A percentile compares a stretch with the other conserved stretches of the same genome.
Evolutionary conservation across 2,797 vertebrate species (phyloP).

Genomic region (Rhinophrynus dorsalis): DNA sequence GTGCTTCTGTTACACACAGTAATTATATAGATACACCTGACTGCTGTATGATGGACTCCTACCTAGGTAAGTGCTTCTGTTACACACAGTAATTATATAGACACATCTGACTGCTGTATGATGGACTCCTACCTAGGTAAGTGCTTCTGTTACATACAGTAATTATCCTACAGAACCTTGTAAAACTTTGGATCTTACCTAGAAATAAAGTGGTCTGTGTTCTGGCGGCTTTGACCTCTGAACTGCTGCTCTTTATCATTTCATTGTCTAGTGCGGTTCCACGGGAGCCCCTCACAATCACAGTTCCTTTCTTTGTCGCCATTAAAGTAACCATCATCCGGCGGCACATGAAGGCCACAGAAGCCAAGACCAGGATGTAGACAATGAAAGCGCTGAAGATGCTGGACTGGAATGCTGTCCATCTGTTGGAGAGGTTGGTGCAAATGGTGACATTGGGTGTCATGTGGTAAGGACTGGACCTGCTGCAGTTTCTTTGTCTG

Average conservation of each 20-base stretch:
- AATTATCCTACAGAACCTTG: no score
- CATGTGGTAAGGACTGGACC: slow-evolving; percentile 14
- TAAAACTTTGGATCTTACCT: slow-evolving; percentile 80
- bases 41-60: no score
- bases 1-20: no score
- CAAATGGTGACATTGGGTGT: slow-evolving; percentile 84
- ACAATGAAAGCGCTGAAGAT: slow-evolving; percentile 80
- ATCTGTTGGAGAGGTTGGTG: slow-evolving; percentile 81
- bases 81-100: no score
- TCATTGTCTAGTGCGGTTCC: slow-evolving; percentile 50
- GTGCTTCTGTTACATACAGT: no score
- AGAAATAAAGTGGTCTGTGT: slow-evolving; percentile 91
- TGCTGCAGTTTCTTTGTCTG: slow-evolving; percentile 36
- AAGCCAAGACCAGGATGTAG: slow-evolving; percentile 78
- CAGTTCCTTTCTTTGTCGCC: slow-evolving; percentile 57
- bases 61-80: no score
- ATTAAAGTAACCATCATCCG: slow-evolving; percentile 82
- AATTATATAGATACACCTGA: no score
- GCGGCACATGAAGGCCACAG: slow-evolving; percentile 86
- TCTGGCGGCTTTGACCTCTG: slow-evolving; percentile 71
- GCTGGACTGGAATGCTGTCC: slow-evolving; percentile 82
- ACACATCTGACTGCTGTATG: no score
- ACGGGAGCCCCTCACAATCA: slow-evolving; percentile 18
- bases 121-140: no score
- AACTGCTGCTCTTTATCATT: slow-evolving; percentile 66